Evolutionary conservation across 2,888 invertebrate species (phyloP).

Genomic region (Campopleginae sp.): DNA sequence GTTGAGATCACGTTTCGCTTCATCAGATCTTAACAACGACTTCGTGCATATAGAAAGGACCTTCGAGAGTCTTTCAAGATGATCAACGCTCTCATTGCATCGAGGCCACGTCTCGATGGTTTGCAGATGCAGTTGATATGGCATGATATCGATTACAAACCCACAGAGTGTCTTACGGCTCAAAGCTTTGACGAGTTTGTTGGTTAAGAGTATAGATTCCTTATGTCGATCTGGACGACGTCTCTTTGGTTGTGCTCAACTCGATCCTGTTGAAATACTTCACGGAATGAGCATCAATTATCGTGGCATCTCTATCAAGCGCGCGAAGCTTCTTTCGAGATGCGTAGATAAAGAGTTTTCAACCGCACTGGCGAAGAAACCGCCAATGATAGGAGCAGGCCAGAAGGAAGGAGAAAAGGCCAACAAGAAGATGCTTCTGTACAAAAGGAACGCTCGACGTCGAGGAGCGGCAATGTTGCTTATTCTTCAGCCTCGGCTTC

Average conservation of each 20-base stretch:
- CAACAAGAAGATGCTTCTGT: constrained; percentile 60
- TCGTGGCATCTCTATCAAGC: constrained; percentile 75
- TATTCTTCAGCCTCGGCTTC: constrained; percentile 44
- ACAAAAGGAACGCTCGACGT: constrained; percentile 60
- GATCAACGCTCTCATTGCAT: constrained; percentile 35
- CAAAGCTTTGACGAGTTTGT: constrained; percentile 53
- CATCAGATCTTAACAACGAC: constrained; percentile 31
- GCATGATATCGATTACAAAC: constrained; percentile 63
- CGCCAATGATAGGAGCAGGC: constrained; percentile 31
- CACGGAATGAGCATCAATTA: constrained; percentile 69
- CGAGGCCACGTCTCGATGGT: constrained; percentile 53
- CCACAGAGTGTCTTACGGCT: constrained; percentile 24
- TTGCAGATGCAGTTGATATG: constrained; percentile 45
- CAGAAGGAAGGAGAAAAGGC: constrained; percentile 50
- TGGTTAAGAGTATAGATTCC: constrained; percentile 11
- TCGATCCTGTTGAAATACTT: constrained; percentile 52
- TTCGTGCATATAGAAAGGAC: constrained; percentile 41
- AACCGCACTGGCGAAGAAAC: constrained; percentile 64
- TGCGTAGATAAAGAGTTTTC: constrained; percentile 71
- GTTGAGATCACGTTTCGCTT: constrained; percentile 39
- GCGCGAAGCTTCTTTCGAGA: constrained; percentile 68
- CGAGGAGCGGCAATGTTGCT: constrained; percentile 45
- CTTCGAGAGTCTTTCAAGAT: constrained; percentile 41
- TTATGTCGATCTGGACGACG: constrained; percentile 28
- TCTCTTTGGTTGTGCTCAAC: constrained; percentile 19